A percentile compares a stretch with the other conserved stretches of the same genome.
These are phyloP conservation scores for Dendrophyllia cribrosa DNA, from an alignment of 64 coral and sea anemone genomes.

Conservation along the genomic window DNA sequence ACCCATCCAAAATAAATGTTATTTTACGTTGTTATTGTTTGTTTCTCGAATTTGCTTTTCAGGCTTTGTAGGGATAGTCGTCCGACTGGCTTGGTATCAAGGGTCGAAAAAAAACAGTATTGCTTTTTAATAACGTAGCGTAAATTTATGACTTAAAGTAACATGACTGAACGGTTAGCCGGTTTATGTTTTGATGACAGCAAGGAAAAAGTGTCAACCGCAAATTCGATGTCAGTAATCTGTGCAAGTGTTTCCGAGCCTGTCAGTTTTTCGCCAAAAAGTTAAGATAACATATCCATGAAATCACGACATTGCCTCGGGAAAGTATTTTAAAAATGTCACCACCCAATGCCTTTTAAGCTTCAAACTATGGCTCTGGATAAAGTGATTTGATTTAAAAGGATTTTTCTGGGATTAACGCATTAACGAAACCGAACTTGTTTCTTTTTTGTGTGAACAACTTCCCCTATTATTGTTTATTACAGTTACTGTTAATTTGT, in stretches of 20 bases:
- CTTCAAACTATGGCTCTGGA: background rate
- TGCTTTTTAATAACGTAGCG: no score
- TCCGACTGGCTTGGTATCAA: background rate
- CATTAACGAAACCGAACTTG: background rate
- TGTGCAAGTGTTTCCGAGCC: constrained; percentile 3
- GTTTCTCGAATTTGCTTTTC: background rate
- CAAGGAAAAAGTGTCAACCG: background rate
- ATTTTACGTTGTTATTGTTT: constrained; percentile 16
- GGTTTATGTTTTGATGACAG: background rate
- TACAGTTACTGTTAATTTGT: background rate
- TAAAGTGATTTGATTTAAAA: constrained; percentile 33
- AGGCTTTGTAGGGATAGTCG: background rate
- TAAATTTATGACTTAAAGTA: no score
- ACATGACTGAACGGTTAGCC: background rate
- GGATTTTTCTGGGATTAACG: constrained; percentile 22
- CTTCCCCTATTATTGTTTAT: background rate
- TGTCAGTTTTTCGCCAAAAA: constrained; percentile 34
- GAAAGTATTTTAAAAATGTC: constrained; percentile 54
- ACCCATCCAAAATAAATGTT: constrained; percentile 27
- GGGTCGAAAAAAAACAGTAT: background rate
- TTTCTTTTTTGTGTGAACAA: constrained; percentile 1
- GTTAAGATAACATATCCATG: background rate
- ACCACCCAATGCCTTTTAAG: constrained; percentile 35
- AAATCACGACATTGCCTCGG: background rate
- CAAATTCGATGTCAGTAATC: background rate